Conservation (phyloP, 2,797 vertebrate genomes). For the Ceyx erithaca region DNA sequence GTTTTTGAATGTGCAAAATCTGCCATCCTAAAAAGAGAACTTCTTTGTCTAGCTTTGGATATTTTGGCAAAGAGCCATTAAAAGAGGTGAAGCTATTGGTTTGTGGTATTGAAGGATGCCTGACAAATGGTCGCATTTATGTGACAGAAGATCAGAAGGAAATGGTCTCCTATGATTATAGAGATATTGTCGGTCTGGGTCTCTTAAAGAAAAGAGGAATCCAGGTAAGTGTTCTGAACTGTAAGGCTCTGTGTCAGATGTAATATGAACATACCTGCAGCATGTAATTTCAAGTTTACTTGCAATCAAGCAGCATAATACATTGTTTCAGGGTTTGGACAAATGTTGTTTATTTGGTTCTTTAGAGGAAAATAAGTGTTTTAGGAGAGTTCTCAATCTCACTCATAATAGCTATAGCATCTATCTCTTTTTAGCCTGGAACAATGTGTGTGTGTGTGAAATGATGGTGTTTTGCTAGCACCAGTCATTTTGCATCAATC, state of each 20-base stretch:
- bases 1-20: not conserved
- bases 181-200: constrained; percentile 81
- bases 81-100: constrained; percentile 87
- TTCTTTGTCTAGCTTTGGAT: constrained; percentile 86
- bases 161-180: constrained; percentile 84
- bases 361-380: not conserved
- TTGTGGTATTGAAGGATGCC: constrained; percentile 87
- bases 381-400: not conserved
- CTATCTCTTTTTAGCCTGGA: not conserved
- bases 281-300: not conserved
- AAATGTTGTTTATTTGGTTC: not conserved
- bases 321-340: not conserved
- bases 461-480: not conserved
- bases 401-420: not conserved
- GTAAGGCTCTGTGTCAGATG: not conserved
- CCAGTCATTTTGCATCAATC: not conserved
- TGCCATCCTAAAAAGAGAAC: constrained; percentile 10
- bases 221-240: constrained; percentile 78
- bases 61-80: constrained; percentile 87
- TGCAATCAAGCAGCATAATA: not conserved
- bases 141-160: constrained; percentile 83
- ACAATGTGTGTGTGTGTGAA: not conserved
- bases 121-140: constrained; percentile 86
- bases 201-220: constrained; percentile 83
- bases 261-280: not conserved